Conservation (phyloP, 2,888 invertebrate species). For the Conistra vaccinii region DNA sequence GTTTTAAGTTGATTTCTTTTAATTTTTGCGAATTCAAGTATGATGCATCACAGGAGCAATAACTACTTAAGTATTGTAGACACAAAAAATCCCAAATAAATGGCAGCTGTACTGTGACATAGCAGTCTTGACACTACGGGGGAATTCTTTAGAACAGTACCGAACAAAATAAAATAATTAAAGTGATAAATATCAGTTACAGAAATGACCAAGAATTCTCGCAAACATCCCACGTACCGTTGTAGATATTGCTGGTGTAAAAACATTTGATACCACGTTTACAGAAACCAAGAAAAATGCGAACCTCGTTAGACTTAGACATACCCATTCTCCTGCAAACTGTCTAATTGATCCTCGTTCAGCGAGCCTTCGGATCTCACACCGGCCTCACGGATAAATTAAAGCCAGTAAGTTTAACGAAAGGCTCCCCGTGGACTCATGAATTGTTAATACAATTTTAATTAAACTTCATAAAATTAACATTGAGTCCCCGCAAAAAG, state of each 20-base stretch:
- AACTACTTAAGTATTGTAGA: slow-evolving; percentile 26
- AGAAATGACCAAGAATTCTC: slow-evolving; percentile 14
- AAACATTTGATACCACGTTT: slow-evolving; percentile 25
- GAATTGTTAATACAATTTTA: slow-evolving; percentile 82
- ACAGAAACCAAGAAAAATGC: slow-evolving; percentile 48
- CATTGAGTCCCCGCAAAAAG: slow-evolving; percentile 66
- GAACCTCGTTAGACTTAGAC: slow-evolving; percentile 38
- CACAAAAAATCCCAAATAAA: slow-evolving; percentile 34
- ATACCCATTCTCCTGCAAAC: slow-evolving; percentile 41
- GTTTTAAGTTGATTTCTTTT: slow-evolving; percentile 49
- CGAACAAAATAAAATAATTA: slow-evolving; percentile 9
- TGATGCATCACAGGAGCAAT: slow-evolving; percentile 28
- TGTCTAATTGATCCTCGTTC: slow-evolving; percentile 61
- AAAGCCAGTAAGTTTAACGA: slow-evolving; percentile 66
- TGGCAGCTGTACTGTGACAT: slow-evolving; percentile 38
- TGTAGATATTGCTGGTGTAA: slow-evolving; percentile 12
- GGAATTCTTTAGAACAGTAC: slow-evolving; percentile 3
- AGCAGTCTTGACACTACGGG: slow-evolving; percentile 36
- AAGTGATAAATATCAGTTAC: slow-evolving; percentile 19
- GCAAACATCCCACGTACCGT: slow-evolving; percentile 13
- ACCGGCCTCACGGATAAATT: slow-evolving; percentile 61
- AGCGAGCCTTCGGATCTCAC: slow-evolving; percentile 51
- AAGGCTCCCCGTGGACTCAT: slow-evolving; percentile 77
- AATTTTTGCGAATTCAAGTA: slow-evolving; percentile 33
- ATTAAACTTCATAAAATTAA: slow-evolving; percentile 79